Conservation (phyloP, 2,888 invertebrate genomes). For the Orgyia antiqua region DNA sequence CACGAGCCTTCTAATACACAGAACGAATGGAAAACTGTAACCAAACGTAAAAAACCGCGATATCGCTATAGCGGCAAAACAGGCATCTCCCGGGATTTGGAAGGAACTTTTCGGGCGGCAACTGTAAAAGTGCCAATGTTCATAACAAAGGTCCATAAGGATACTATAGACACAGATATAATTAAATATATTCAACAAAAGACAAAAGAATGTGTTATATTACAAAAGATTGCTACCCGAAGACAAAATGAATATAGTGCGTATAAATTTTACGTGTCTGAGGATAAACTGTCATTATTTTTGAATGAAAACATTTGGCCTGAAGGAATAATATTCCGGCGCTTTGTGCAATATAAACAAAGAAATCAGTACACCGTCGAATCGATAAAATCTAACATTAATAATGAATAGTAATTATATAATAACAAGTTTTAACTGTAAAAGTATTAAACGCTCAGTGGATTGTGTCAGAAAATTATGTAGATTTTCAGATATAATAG, state of each 20-base stretch:
- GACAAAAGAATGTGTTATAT: conserved; percentile 13
- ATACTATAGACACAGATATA: conserved; percentile 16
- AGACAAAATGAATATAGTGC: conserved; percentile 12
- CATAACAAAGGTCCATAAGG: conserved; percentile 22
- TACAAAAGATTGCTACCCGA: conserved; percentile 7
- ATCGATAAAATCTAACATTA: background rate
- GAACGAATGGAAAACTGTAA: too few relatives aligned
- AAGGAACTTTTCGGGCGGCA: conserved; percentile 21
- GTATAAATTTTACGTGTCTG: conserved; percentile 21
- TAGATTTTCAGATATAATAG: too few relatives aligned
- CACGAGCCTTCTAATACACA: too few relatives aligned
- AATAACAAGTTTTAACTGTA: conserved; percentile 7
- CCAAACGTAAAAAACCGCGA: too few relatives aligned
- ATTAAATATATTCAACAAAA: conserved; percentile 12
- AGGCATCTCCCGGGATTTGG: too few relatives aligned
- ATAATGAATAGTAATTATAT: background rate
- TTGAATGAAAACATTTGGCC: conserved; percentile 24
- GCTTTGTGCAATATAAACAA: conserved; percentile 19
- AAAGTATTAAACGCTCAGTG: conserved; percentile 2
- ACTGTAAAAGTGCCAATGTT: conserved; percentile 18
- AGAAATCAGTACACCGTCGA: background rate
- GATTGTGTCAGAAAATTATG: conserved; percentile 1
- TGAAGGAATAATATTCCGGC: conserved; percentile 19
- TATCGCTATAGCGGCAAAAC: too few relatives aligned
- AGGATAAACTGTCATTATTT: conserved; percentile 15